phyloP scores from a whole-genome alignment of 2,113 vertebrate species.

The Speoplatyrhinus poulsoni region DNA sequence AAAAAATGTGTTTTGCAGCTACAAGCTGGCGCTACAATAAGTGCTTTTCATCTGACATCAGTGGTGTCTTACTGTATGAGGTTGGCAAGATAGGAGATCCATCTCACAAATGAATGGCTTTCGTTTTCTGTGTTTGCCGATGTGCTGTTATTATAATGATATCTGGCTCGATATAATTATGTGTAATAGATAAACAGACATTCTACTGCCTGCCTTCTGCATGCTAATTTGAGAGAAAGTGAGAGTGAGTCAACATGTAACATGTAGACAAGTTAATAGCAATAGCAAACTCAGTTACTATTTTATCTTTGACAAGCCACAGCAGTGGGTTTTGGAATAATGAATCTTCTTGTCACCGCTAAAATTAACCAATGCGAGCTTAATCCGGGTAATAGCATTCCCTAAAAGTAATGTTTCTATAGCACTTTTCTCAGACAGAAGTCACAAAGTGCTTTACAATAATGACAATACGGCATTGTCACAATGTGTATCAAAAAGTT shows the following conservation, averaged over 20 bases:
- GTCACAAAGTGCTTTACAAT: no score
- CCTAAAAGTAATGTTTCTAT: no score
- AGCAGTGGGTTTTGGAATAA: slow-evolving; percentile 4
- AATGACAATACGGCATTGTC: no score
- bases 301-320: slow-evolving; percentile 34
- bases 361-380: slow-evolving; percentile 14
- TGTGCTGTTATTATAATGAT: background rate
- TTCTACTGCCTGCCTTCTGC: slow-evolving; percentile 34
- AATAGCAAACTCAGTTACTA: slow-evolving; percentile 6
- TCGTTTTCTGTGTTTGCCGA: no score
- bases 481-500: no score
- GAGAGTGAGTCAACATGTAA: background rate
- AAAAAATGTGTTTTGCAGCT: no score
- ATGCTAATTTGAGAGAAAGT: slow-evolving; percentile 37
- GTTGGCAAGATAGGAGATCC: no score
- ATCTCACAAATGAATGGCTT: no score
- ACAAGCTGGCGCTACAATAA: no score
- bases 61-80: no score
- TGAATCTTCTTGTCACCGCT: slow-evolving; percentile 24
- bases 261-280: slow-evolving; percentile 23
- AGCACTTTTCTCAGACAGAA: no score
- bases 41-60: no score
- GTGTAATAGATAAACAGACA: background rate
- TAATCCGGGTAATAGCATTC: background rate
- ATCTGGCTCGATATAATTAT: slow-evolving; percentile 33